Conservation (phyloP, 2,113 vertebrate species). For the Tyto alba region DNA sequence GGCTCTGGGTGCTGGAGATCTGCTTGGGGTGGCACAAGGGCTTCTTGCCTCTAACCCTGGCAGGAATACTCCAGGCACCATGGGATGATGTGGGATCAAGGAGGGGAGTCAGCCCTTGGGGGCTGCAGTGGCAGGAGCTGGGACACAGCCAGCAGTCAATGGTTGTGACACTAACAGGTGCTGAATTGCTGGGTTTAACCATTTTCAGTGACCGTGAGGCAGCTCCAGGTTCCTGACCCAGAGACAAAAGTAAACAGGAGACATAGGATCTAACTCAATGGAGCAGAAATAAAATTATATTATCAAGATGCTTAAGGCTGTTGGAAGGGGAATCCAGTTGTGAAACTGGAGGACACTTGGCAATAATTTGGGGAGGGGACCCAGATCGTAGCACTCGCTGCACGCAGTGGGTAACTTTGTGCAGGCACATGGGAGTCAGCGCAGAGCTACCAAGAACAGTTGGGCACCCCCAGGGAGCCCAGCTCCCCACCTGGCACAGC, state of each 20-base stretch:
- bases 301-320: background rate
- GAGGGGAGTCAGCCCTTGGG: background rate
- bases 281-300: background rate
- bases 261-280: background rate
- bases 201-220: background rate
- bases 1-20: background rate
- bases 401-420: background rate
- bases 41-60: background rate
- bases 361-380: background rate
- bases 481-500: background rate
- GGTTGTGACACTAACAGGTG: background rate
- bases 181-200: background rate
- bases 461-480: background rate
- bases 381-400: background rate
- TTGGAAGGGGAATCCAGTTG: background rate
- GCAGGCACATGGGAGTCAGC: fast-evolving
- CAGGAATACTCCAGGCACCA: background rate
- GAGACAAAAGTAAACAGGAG: background rate
- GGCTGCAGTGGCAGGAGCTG: background rate
- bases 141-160: background rate
- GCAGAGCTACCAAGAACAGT: background rate
- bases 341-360: background rate
- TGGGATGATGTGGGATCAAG: background rate
- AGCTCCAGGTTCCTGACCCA: background rate
- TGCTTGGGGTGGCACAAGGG: background rate